Conservation (phyloP, 2,888 invertebrate species). For the Dexiosoma caninum region DNA sequence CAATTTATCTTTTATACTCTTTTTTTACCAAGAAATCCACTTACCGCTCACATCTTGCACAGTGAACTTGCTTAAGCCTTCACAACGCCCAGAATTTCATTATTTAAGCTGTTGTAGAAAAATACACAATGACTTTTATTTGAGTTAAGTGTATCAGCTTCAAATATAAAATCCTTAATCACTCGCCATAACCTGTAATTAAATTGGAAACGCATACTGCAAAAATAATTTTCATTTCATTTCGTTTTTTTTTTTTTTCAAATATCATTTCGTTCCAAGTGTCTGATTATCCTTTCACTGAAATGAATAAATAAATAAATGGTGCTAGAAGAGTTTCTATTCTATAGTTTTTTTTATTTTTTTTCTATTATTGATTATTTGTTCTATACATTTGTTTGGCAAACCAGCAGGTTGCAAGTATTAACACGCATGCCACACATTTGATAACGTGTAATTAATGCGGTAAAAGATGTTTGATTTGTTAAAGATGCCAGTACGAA, state of each 20-base stretch:
- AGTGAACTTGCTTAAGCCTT: constrained; percentile 52
- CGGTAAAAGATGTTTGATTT: constrained; percentile 73
- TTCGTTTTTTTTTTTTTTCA: neutral
- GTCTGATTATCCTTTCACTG: constrained; percentile 55
- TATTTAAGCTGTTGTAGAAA: constrained; percentile 6
- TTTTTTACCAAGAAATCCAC: constrained; percentile 43
- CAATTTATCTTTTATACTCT: too few species aligned
- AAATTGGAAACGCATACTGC: constrained; percentile 60
- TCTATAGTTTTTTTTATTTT: neutral
- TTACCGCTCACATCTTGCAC: constrained; percentile 51
- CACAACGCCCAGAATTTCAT: constrained; percentile 37
- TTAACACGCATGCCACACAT: constrained; percentile 64
- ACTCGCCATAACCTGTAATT: constrained; percentile 54
- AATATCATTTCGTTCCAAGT: constrained; percentile 26
- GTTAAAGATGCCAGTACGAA: constrained; percentile 58
- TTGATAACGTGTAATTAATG: constrained; percentile 68
- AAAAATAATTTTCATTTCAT: constrained; percentile 32
- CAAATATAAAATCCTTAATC: constrained; percentile 49
- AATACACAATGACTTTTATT: neutral
- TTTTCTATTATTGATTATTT: too few species aligned
- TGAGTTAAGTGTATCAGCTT: neutral
- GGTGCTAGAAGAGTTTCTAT: constrained; percentile 7
- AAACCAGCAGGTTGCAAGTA: constrained; percentile 60
- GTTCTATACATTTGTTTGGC: neutral
- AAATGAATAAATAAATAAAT: neutral